Conservation (phyloP, 2,113 vertebrate species). For the Spizaetus ornatus region DNA sequence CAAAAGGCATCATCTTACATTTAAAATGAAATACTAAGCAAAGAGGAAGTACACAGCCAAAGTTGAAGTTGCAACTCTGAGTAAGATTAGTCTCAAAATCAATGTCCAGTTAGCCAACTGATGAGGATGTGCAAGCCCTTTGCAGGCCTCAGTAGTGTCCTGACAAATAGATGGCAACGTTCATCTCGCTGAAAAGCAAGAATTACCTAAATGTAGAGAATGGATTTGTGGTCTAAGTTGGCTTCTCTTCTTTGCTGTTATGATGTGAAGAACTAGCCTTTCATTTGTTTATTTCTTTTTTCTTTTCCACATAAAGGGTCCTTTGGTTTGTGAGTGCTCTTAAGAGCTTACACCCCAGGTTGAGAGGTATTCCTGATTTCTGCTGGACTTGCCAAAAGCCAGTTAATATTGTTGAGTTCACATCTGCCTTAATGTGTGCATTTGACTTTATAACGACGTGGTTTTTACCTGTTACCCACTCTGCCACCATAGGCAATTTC, state of each 20-base stretch:
- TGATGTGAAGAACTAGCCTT: background rate
- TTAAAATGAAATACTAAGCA: background rate
- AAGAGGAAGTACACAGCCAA: background rate
- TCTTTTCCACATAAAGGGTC: background rate
- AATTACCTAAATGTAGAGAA: background rate
- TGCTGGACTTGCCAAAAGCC: background rate
- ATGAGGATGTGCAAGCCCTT: background rate
- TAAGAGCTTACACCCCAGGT: rapidly evolving
- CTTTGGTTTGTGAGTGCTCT: background rate
- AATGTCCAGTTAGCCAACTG: background rate
- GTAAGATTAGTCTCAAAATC: background rate
- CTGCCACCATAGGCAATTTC: background rate
- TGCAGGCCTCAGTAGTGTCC: background rate
- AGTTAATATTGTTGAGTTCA: background rate
- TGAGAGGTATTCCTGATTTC: background rate
- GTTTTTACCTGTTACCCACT: background rate
- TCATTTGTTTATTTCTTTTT: background rate
- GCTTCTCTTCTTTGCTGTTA: background rate
- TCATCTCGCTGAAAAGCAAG: background rate
- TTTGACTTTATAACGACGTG: background rate
- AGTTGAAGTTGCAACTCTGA: background rate
- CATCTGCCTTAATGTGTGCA: background rate
- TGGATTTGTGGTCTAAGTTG: background rate
- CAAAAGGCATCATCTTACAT: background rate
- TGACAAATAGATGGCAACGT: background rate